Conservation (phyloP, 2,113 vertebrate genomes). For the Heterotis niloticus region DNA sequence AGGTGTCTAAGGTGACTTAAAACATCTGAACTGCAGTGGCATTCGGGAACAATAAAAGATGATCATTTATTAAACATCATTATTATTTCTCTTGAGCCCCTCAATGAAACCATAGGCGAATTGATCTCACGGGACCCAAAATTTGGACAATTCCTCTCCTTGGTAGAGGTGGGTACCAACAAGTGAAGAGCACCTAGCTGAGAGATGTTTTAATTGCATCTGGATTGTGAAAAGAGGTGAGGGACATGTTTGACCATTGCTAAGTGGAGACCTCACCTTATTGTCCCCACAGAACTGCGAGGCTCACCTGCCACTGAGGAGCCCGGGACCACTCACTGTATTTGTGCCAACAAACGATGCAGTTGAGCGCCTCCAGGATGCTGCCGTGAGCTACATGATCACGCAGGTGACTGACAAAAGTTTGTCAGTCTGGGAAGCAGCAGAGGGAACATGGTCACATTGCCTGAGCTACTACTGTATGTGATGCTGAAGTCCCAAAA, state of each 20-base stretch:
- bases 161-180: constrained; percentile 79
- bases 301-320: constrained; percentile 69
- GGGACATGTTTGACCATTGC: neutral
- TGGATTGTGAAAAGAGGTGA: no score
- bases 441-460: no score
- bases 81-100: constrained; percentile 45
- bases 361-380: constrained; percentile 81
- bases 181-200: neutral
- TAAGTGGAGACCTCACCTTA: neutral
- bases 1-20: no score
- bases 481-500: no score
- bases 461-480: no score
- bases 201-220: no score
- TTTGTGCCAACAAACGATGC: constrained; percentile 85
- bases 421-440: no score
- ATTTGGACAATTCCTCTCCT: constrained; percentile 85
- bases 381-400: constrained; percentile 88
- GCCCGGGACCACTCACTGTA: constrained; percentile 81
- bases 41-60: neutral
- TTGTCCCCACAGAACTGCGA: constrained; percentile 75
- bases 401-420: constrained; percentile 67
- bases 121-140: constrained; percentile 70
- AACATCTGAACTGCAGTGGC: no score
- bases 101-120: constrained; percentile 76
- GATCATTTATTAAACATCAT: neutral